Evolutionary conservation across 2,888 invertebrate genomes (phyloP).

Genomic region (Drosophila pegasa): DNA sequence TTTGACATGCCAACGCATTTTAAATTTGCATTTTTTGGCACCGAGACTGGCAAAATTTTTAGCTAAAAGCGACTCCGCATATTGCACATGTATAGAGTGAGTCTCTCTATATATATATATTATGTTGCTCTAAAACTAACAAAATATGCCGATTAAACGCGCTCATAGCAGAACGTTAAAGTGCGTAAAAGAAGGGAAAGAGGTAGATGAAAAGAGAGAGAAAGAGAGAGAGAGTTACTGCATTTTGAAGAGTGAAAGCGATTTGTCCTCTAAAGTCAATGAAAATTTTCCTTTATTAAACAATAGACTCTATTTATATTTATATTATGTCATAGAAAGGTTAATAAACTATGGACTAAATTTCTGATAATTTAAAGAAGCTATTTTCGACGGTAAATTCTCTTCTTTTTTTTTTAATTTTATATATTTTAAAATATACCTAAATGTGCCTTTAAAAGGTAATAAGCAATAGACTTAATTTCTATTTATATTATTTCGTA

Average conservation of each 20-base stretch:
- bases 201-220: neutral
- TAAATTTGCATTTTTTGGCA: constrained; percentile 80
- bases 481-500: too few species aligned
- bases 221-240: neutral
- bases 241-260: neutral
- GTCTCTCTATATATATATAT: neutral
- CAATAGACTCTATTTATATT: too few species aligned
- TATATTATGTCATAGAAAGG: too few species aligned
- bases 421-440: too few species aligned
- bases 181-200: neutral
- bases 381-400: too few species aligned
- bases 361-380: too few species aligned
- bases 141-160: constrained; percentile 46
- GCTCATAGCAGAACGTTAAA: constrained; percentile 10
- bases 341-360: too few species aligned
- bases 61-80: constrained; percentile 58
- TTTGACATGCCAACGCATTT: constrained; percentile 80
- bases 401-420: too few species aligned
- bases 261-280: neutral
- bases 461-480: too few species aligned
- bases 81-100: constrained; percentile 7
- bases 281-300: neutral
- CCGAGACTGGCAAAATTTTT: constrained; percentile 62
- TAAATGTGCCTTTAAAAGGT: too few species aligned
- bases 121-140: constrained; percentile 40